phyloP scores from a whole-genome alignment of 2,113 vertebrate species.

The Malurus melanocephalus region DNA sequence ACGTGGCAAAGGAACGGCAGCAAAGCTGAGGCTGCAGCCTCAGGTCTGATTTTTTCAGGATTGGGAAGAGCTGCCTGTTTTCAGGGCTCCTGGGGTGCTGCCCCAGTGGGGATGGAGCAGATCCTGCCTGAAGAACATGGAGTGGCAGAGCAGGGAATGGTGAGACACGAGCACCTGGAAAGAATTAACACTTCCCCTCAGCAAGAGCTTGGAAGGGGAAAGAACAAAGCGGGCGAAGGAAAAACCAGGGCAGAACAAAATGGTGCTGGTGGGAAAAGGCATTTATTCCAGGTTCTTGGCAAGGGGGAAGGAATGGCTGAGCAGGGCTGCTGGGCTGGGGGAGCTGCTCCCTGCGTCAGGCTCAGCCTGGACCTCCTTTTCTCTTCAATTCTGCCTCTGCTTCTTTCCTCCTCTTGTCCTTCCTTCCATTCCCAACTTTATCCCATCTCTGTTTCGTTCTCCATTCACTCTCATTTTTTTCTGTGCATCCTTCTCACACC shows the following conservation, averaged over 20 bases:
- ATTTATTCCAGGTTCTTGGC: conserved; percentile 4
- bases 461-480: not conserved
- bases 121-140: not conserved
- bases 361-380: not conserved
- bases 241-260: conserved; percentile 51
- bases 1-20: not conserved
- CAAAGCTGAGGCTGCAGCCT: not conserved
- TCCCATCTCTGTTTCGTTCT: not conserved
- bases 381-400: not conserved
- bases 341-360: not conserved
- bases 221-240: conserved; percentile 48
- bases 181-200: conserved; percentile 44
- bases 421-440: not conserved
- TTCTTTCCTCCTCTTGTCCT: not conserved
- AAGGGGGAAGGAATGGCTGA: not conserved
- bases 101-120: not conserved
- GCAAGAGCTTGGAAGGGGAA: not conserved
- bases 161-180: conserved; percentile 35
- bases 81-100: not conserved
- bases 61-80: not conserved
- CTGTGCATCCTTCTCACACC: not conserved
- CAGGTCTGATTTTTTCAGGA: not conserved
- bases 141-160: not conserved
- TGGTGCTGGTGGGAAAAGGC: conserved; percentile 49
- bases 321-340: not conserved